Evolutionary conservation across 2,888 invertebrate species (phyloP).

Genomic region (Drosophila hamatofila): DNA sequence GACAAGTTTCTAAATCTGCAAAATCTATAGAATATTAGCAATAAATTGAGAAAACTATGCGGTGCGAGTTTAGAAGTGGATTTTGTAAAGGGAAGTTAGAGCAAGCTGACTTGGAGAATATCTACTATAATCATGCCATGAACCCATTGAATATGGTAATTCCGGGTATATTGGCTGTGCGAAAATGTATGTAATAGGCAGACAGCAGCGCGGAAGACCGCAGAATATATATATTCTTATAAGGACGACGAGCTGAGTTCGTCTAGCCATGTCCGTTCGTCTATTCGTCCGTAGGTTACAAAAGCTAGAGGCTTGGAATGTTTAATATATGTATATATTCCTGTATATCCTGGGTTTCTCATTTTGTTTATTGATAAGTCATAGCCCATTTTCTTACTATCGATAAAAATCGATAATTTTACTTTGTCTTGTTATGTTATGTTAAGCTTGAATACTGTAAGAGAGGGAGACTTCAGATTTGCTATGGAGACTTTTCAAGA

Average conservation of each 20-base stretch:
- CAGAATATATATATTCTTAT: not conserved
- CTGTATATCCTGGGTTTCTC: no score
- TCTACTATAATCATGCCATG: not conserved
- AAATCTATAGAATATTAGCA: slow-evolving; percentile 1
- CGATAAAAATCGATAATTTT: no score
- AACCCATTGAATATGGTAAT: not conserved
- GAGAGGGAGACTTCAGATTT: no score
- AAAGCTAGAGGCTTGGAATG: no score
- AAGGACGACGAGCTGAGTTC: not conserved
- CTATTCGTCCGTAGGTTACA: no score
- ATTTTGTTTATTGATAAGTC: no score
- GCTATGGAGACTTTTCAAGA: no score
- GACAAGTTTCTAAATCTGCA: not conserved
- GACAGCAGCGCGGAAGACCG: not conserved
- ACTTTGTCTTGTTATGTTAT: no score
- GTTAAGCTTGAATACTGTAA: no score
- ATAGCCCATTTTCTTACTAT: no score
- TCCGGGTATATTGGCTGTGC: not conserved
- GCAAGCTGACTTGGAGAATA: not conserved
- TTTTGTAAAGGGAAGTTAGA: not conserved
- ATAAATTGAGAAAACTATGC: slow-evolving; percentile 3
- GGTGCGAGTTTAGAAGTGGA: not conserved
- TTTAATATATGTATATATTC: no score
- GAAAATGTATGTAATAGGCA: not conserved
- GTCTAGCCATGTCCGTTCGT: no score